Evolutionary conservation across 2,888 invertebrate species (phyloP), one percentile per base, ranked within the genome.

Genomic region (Spicauda simplicius): DNA sequence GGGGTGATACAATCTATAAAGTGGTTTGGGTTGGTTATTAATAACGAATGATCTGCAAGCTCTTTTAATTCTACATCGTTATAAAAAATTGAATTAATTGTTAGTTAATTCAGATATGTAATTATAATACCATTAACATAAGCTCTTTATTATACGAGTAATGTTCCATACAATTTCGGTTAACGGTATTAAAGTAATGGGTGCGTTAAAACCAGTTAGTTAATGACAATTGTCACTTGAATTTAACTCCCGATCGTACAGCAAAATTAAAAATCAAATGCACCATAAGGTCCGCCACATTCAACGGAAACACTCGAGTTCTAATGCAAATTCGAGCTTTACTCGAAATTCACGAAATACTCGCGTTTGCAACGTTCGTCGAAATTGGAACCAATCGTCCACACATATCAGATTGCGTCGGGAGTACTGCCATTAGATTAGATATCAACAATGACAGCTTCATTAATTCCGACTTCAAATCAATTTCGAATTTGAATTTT

Each of bases 271-370:
- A 53, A 61, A 53, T 20, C 19, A 11, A 16, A 12, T n/a, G 10
- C 53, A 20, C 53, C 37, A 41, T 53, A 53, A 37, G 18, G 53
- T 37, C 20, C n/a, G n/a, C n/a, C 53, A 14, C 53, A 50, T 61
- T 61, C 37, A 61, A 37, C 48, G 59, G 37, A n/a, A 14, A 37
- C 33, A 16, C 30, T 41, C 37, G n/a, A 45, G 54, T 18, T 6
- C 62, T 62, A 62, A 62, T 62, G 62, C 62, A 62, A 62, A 62
- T 62, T 62, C 54, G 54, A 62, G 62, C 54, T 54, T 41, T 41
- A 45, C 45, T 62, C 62, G 54, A 45, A 62, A 62, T 62, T 62
- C 62, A 54, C 62, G 54, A 62, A 54, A 54, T 18, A 54, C 41
- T 55, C 20, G 54, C 41, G 20, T 50, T 50, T 50, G 50, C 50